Conservation (phyloP, 1,140 invertebrate species). For the Caenorhabditis latens region DNA sequence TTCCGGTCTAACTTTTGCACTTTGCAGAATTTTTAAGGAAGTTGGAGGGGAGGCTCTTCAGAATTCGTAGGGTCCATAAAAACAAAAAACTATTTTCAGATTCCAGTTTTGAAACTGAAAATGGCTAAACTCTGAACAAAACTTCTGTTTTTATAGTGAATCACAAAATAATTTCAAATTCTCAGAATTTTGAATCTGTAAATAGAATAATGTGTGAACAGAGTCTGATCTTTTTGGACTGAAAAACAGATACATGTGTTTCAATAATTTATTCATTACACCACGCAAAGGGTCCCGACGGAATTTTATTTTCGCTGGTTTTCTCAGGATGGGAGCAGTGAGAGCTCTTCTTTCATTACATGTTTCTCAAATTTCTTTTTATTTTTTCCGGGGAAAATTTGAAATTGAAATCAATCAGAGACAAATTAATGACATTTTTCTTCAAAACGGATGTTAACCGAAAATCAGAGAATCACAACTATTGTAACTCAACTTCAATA, state of each 20-base stretch:
- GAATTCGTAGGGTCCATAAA: not conserved
- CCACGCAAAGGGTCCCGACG: not conserved
- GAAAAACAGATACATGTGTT: not conserved
- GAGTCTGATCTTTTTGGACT: too few relatives aligned
- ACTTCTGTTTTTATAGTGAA: too few relatives aligned
- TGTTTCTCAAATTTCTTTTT: constrained; percentile 4
- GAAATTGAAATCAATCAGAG: not conserved
- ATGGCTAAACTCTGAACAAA: too few relatives aligned
- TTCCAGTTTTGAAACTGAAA: too few relatives aligned
- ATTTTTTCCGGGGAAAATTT: not conserved
- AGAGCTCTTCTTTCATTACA: not conserved
- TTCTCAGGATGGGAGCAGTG: not conserved
- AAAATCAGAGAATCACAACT: too few relatives aligned
- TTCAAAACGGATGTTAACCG: too few relatives aligned
- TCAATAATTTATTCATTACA: not conserved
- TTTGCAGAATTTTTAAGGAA: not conserved
- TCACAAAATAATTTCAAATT: too few relatives aligned
- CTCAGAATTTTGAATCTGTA: not conserved
- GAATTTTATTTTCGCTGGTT: not conserved
- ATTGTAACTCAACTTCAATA: too few relatives aligned
- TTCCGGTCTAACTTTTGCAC: constrained; percentile 20
- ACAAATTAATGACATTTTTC: too few relatives aligned
- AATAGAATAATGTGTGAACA: not conserved
- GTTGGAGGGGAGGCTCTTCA: constrained; percentile 7
- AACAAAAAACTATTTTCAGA: constrained; percentile 8